A percentile compares a stretch with the other conserved stretches of the same genome.
phyloP scores from a whole-genome alignment of 2,113 vertebrate species.

The Triplophysa dalaica region DNA sequence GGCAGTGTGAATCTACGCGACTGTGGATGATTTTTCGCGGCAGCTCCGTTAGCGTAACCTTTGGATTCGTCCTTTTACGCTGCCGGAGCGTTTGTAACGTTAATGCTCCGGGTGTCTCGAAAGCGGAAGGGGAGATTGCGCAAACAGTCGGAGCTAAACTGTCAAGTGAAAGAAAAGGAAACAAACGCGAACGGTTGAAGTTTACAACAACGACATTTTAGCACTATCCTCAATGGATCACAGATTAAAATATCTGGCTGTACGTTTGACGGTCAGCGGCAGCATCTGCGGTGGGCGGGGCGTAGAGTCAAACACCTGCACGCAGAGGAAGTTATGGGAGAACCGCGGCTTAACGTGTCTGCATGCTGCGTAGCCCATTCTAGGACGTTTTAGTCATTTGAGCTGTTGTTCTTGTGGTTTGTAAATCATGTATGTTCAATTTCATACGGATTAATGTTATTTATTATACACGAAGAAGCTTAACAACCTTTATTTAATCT shows the following conservation, averaged over 20 bases:
- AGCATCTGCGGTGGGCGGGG: conserved; percentile 61
- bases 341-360: conserved; percentile 38
- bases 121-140: conserved; percentile 1
- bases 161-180: background rate
- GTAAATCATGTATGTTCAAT: too few species aligned
- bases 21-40: background rate
- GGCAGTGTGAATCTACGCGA: conserved; percentile 3
- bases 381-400: too few species aligned
- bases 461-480: too few species aligned
- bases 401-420: too few species aligned
- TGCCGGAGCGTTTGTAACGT: conserved; percentile 13
- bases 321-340: conserved; percentile 57
- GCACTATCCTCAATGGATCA: conserved; percentile 18
- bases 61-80: conserved; percentile 51
- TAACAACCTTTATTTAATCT: too few species aligned
- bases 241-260: conserved; percentile 54
- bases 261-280: conserved; percentile 61
- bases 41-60: conserved; percentile 49
- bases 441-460: too few species aligned
- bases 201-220: conserved; percentile 38
- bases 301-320: conserved; percentile 65
- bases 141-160: background rate
- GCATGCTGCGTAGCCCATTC: too few species aligned
- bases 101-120: background rate
- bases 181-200: background rate